phyloP scores from a whole-genome alignment of 2,113 vertebrate genomes.

The Triplophysa siluroides region DNA sequence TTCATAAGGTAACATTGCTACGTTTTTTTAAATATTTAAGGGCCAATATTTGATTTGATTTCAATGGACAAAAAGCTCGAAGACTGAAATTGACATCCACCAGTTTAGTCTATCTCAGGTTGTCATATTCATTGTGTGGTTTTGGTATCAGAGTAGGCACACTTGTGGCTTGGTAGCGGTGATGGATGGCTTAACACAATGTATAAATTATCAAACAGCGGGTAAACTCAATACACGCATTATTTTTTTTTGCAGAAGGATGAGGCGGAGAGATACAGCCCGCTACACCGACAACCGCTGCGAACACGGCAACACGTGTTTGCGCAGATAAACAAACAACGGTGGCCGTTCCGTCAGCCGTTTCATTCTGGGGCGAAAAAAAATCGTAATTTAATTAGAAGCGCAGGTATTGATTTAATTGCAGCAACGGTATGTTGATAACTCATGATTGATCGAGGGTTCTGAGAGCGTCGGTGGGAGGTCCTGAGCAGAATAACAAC shows the following conservation, averaged over 20 bases:
- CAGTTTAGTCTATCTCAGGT: too few species aligned
- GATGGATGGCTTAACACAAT: slow-evolving; percentile 70
- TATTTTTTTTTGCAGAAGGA: slow-evolving; percentile 70
- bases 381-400: slow-evolving; percentile 25
- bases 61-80: too few species aligned
- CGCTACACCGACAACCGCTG: slow-evolving; percentile 56
- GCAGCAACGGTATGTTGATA: slow-evolving; percentile 15
- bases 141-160: slow-evolving; percentile 48
- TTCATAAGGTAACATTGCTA: too few species aligned
- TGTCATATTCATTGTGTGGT: not conserved
- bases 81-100: too few species aligned
- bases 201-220: slow-evolving; percentile 69
- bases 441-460: not conserved
- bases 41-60: too few species aligned
- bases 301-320: slow-evolving; percentile 54
- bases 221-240: slow-evolving; percentile 71
- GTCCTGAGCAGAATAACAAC: not conserved
- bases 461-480: not conserved
- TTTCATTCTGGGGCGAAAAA: slow-evolving; percentile 13
- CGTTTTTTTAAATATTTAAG: too few species aligned
- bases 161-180: slow-evolving; percentile 62
- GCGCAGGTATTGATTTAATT: slow-evolving; percentile 28
- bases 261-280: slow-evolving; percentile 65
- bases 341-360: slow-evolving; percentile 2
- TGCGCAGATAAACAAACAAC: slow-evolving; percentile 21